A percentile compares a stretch with the other conserved stretches of the same genome.
These are phyloP conservation scores for Channallabes apus DNA, from an alignment of 2,797 vertebrate genomes.

Conservation along the genomic window DNA sequence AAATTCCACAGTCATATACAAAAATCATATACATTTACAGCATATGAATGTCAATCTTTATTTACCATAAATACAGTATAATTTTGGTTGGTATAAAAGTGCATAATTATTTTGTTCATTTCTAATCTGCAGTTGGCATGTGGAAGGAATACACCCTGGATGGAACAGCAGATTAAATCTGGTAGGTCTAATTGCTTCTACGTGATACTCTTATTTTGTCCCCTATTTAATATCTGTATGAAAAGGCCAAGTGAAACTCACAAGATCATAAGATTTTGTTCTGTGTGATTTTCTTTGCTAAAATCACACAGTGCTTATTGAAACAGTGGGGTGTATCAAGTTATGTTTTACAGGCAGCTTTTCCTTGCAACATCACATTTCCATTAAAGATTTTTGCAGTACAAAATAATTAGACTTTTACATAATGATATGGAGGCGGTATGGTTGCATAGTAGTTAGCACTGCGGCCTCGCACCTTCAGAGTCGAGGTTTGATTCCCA, in stretches of 20 bases:
- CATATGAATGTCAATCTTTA: neutral
- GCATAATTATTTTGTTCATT: neutral
- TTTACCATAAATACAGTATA: neutral
- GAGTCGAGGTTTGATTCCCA: too few species aligned
- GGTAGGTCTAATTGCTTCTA: neutral
- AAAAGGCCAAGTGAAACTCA: neutral
- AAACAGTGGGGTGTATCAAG: neutral
- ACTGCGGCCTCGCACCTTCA: too few species aligned
- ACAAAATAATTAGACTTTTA: neutral
- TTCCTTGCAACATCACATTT: neutral
- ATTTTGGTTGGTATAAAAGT: neutral
- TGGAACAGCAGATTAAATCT: neutral
- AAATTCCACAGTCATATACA: neutral
- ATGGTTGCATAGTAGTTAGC: too few species aligned
- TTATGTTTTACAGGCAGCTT: neutral
- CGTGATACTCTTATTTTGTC: neutral
- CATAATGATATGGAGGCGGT: neutral
- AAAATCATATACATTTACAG: neutral
- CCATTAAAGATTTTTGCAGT: neutral
- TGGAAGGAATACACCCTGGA: neutral
- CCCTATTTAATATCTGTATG: neutral
- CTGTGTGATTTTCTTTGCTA: neutral
- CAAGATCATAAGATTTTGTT: neutral
- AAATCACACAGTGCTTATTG: neutral
- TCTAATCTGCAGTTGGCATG: neutral